Evolutionary conservation across 1,140 invertebrate genomes (phyloP).

Genomic region (Hylaeus volcanicus): DNA sequence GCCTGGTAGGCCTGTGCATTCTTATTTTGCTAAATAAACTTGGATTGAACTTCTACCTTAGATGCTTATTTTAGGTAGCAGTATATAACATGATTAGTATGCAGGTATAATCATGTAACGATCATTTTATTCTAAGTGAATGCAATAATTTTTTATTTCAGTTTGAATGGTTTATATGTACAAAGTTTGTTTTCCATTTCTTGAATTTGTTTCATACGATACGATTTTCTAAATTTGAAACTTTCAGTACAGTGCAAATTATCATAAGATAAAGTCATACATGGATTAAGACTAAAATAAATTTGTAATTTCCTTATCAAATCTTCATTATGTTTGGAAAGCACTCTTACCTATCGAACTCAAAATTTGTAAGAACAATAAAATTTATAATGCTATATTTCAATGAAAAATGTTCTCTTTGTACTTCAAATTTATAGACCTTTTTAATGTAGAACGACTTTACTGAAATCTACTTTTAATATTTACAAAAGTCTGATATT

Average conservation of each 20-base stretch:
- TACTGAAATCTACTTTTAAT: constrained; percentile 45
- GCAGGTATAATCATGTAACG: neutral
- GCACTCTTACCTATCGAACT: neutral
- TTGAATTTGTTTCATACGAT: neutral
- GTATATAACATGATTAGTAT: neutral
- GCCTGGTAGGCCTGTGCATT: too few relatives aligned
- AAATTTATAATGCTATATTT: constrained; percentile 15
- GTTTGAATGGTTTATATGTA: constrained; percentile 1
- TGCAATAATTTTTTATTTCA: constrained; percentile 9
- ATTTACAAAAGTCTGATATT: constrained; percentile 54
- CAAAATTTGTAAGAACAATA: constrained; percentile 34
- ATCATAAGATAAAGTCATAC: constrained; percentile 3
- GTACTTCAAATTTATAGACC: constrained; percentile 47
- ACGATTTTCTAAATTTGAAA: neutral
- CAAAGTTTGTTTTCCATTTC: constrained; percentile 7
- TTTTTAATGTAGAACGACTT: constrained; percentile 39
- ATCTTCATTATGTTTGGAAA: neutral
- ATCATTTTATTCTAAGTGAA: neutral
- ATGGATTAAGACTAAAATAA: neutral
- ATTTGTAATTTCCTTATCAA: constrained; percentile 4
- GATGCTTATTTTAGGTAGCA: neutral
- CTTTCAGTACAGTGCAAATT: neutral
- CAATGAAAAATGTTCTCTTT: constrained; percentile 36
- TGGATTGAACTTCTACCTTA: neutral
- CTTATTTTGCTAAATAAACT: too few relatives aligned